Percentiles rank a stretch among this genome's conserved stretches.
These are phyloP conservation scores for Ctenoplectra terminalis DNA, from an alignment of 1,140 invertebrate genomes.

Conservation along the genomic window DNA sequence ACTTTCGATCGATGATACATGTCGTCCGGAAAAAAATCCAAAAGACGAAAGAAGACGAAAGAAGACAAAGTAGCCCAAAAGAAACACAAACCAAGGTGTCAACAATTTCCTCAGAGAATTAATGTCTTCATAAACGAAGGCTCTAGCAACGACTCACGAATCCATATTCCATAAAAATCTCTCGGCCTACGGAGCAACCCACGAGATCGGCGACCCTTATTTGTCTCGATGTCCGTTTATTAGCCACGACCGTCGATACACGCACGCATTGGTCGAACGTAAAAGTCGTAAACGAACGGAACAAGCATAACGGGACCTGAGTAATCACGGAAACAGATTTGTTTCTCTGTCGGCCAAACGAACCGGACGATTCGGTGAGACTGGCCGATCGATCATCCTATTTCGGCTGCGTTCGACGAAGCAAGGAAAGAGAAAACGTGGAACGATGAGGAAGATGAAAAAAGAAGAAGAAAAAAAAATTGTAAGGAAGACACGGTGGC, in stretches of 20 bases:
- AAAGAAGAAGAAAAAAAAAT: neutral
- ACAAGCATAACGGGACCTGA: neutral
- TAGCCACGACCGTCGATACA: neutral
- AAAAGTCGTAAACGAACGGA: neutral
- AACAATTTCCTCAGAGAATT: neutral
- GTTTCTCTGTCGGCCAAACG: neutral
- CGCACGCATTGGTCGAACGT: neutral
- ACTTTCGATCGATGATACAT: too few species aligned
- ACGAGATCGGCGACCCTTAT: neutral
- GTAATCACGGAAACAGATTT: slow-evolving; percentile 7
- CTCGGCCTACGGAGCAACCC: neutral
- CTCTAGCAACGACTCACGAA: neutral
- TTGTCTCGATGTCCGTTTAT: neutral
- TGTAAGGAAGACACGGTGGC: neutral
- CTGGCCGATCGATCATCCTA: neutral
- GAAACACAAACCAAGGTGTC: neutral
- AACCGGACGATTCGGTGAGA: neutral
- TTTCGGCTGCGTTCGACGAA: neutral
- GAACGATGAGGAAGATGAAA: neutral
- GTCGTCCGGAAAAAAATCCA: too few species aligned
- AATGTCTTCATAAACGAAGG: neutral
- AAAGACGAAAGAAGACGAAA: too few species aligned
- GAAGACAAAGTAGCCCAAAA: too few species aligned
- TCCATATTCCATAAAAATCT: slow-evolving; percentile 24
- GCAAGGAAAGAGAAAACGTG: neutral